These are phyloP conservation scores for Sympetrum striolatum DNA, from an alignment of 2,888 invertebrate species.

Conservation along the genomic window DNA sequence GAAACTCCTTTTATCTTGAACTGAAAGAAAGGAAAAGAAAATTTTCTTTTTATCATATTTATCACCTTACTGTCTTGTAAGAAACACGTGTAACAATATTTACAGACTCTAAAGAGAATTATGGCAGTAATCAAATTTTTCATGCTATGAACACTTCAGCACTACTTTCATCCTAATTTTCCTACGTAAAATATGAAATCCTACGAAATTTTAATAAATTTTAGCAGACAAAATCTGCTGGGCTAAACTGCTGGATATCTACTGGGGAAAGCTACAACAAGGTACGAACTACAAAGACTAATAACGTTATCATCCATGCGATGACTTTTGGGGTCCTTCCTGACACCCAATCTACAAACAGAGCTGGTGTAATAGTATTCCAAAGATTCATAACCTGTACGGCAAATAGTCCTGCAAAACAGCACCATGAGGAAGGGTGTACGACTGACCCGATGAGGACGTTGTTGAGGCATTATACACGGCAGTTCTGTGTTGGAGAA, in stretches of 20 bases:
- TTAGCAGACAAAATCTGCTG: neutral
- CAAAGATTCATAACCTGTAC: constrained; percentile 35
- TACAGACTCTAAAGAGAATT: neutral
- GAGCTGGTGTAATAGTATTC: constrained; percentile 19
- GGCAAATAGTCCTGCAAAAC: constrained; percentile 40
- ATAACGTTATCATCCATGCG: constrained; percentile 16
- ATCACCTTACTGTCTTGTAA: neutral
- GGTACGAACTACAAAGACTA: constrained; percentile 4
- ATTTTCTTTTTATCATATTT: neutral
- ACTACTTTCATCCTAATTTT: constrained; percentile 13
- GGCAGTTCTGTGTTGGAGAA: constrained; percentile 35
- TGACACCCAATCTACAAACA: neutral
- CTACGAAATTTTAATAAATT: neutral
- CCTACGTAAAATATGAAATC: neutral
- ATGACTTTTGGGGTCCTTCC: constrained; percentile 1
- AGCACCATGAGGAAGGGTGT: constrained; percentile 35
- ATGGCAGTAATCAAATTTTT: neutral
- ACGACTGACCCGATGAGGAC: constrained; percentile 33
- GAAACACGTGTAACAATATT: neutral
- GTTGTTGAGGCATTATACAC: constrained; percentile 30
- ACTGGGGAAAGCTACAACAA: neutral
- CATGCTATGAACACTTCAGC: neutral
- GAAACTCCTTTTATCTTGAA: too few species aligned
- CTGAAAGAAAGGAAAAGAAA: too few species aligned
- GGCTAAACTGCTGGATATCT: neutral